These are phyloP conservation scores for Psylliodes chrysocephalus DNA, from an alignment of 2,888 invertebrate genomes.

Conservation along the genomic window DNA sequence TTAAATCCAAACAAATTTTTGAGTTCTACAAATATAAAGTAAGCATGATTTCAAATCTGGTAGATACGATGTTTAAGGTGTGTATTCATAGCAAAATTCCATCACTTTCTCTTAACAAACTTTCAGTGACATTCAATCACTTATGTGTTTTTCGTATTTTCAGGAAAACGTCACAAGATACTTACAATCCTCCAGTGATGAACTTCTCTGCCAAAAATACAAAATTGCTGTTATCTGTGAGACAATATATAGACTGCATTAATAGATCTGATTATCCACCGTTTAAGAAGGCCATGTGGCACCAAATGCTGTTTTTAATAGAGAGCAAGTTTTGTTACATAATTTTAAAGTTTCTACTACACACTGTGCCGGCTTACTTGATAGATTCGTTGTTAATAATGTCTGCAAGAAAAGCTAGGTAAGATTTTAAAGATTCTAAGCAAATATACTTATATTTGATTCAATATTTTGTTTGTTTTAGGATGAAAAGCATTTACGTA, in stretches of 20 bases:
- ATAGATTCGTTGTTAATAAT: conserved; percentile 43
- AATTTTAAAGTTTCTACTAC: conserved; percentile 42
- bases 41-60: too few species aligned
- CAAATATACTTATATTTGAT: conserved; percentile 3
- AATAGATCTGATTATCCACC: conserved; percentile 40
- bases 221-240: conserved; percentile 45
- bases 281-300: conserved; percentile 50
- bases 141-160: too few species aligned
- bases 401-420: conserved; percentile 46
- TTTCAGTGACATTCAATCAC: too few species aligned
- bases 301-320: conserved; percentile 45
- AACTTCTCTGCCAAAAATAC: conserved; percentile 49
- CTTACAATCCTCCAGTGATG: conserved; percentile 40
- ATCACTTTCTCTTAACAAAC: too few species aligned
- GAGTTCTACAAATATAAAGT: too few species aligned
- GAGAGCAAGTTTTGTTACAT: conserved; percentile 39
- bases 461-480: conserved; percentile 31
- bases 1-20: too few species aligned
- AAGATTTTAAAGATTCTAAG: too few species aligned
- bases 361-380: conserved; percentile 47
- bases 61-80: too few species aligned
- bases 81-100: too few species aligned
- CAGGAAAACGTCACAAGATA: conserved; percentile 33
- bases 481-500: conserved; percentile 47
- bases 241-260: conserved; percentile 30